Conservation (phyloP, 2,888 invertebrate genomes). For the Epistrophe eligans region DNA sequence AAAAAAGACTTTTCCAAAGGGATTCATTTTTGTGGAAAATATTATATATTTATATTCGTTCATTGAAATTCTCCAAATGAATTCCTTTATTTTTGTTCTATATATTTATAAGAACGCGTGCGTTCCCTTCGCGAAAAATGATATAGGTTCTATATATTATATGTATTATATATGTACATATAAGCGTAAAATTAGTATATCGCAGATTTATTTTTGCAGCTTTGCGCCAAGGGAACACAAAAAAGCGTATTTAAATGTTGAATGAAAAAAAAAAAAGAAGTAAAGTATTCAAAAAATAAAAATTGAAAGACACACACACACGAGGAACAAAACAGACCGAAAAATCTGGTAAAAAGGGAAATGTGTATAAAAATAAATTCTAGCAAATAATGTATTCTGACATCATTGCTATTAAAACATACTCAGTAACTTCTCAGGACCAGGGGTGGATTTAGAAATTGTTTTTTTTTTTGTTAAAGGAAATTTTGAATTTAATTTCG, state of each 20-base stretch:
- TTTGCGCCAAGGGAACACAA: background rate
- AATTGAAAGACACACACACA: background rate
- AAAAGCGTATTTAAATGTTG: background rate
- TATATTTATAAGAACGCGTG: background rate
- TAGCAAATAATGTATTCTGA: background rate
- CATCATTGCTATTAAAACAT: constrained; percentile 28
- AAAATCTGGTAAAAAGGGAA: background rate
- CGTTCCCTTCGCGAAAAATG: background rate
- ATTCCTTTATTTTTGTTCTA: constrained; percentile 9
- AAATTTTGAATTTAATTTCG: no score
- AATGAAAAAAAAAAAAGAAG: constrained; percentile 5
- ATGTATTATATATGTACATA: background rate
- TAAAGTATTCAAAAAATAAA: background rate
- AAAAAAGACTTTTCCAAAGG: background rate
- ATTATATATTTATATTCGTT: constrained; percentile 4
- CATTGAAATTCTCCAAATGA: constrained; percentile 29
- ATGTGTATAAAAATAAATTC: background rate
- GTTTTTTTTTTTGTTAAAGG: background rate
- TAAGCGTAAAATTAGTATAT: constrained; percentile 24
- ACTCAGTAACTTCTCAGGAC: background rate
- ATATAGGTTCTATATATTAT: background rate
- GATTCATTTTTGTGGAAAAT: constrained; percentile 15
- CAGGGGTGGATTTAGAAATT: background rate
- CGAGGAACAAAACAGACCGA: background rate
- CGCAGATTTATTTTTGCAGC: constrained; percentile 16